A percentile compares a stretch with the other conserved stretches of the same genome.
Evolutionary conservation across 2,888 invertebrate genomes (phyloP).

Genomic region (Drosophila vallismaia): DNA sequence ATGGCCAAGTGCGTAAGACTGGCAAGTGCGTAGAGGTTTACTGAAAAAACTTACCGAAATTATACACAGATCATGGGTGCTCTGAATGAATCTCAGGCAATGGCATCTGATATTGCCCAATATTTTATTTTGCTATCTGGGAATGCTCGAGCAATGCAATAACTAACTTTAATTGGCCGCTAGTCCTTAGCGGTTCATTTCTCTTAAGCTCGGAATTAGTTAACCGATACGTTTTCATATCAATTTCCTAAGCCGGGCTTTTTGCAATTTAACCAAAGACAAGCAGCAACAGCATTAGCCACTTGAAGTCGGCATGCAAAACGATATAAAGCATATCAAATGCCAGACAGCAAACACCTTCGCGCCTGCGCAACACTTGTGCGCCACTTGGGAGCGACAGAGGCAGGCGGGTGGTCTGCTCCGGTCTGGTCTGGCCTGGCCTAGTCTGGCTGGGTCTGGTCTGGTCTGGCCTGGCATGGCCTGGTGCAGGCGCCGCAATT

Average conservation of each 20-base stretch:
- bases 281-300: slow-evolving; percentile 24
- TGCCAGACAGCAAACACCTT: slow-evolving; percentile 60
- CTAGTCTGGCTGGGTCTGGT: neutral
- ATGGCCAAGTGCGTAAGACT: slow-evolving; percentile 51
- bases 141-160: slow-evolving; percentile 5
- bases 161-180: slow-evolving; percentile 38
- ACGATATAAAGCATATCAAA: slow-evolving; percentile 66
- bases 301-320: slow-evolving; percentile 56
- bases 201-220: slow-evolving; percentile 39
- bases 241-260: slow-evolving; percentile 42
- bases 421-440: slow-evolving; percentile 29
- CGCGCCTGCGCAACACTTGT: slow-evolving; percentile 60
- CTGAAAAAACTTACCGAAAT: slow-evolving; percentile 2
- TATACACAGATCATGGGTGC: neutral
- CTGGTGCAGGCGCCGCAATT: slow-evolving; percentile 42
- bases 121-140: slow-evolving; percentile 11
- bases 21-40: slow-evolving; percentile 18
- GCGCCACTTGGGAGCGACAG: neutral
- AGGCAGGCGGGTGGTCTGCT: slow-evolving; percentile 43
- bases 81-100: no score
- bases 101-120: slow-evolving; percentile 12
- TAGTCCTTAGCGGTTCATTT: slow-evolving; percentile 36
- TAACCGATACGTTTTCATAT: slow-evolving; percentile 45
- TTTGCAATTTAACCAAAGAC: slow-evolving; percentile 32
- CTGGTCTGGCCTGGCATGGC: neutral